A percentile compares a stretch with the other conserved stretches of the same genome.
phyloP scores from a whole-genome alignment of 1,140 invertebrate genomes.

The Colletes gigas region DNA sequence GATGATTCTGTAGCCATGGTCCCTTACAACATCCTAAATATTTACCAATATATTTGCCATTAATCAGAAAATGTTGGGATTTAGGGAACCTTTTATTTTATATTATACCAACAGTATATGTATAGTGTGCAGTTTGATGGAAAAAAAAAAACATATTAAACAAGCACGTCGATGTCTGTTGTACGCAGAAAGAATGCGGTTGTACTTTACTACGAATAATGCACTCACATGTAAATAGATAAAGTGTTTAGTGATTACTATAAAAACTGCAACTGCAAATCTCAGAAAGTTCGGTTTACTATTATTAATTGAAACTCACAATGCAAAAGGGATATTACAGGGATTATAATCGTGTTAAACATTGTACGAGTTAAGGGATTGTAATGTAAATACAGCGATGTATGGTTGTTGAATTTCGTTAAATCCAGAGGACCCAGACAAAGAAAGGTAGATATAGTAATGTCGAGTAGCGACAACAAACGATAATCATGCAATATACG shows the following conservation, averaged over 20 bases:
- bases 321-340: constrained; percentile 3
- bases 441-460: no score
- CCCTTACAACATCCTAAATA: constrained; percentile 71
- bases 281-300: background rate
- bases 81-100: constrained; percentile 11
- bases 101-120: constrained; percentile 1
- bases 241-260: background rate
- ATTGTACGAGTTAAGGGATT: background rate
- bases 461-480: no score
- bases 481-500: no score
- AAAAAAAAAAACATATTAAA: background rate
- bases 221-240: background rate
- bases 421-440: no score
- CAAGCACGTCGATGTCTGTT: background rate
- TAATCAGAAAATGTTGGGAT: constrained; percentile 40
- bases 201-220: background rate
- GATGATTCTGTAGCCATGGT: constrained; percentile 81
- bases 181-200: background rate
- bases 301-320: background rate
- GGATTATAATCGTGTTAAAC: background rate
- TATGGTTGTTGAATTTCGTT: no score
- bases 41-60: constrained; percentile 32
- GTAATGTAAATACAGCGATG: background rate
- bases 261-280: background rate
- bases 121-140: background rate